Evolutionary conservation across 2,888 invertebrate genomes (phyloP).

Genomic region (Euplexia lucipara): DNA sequence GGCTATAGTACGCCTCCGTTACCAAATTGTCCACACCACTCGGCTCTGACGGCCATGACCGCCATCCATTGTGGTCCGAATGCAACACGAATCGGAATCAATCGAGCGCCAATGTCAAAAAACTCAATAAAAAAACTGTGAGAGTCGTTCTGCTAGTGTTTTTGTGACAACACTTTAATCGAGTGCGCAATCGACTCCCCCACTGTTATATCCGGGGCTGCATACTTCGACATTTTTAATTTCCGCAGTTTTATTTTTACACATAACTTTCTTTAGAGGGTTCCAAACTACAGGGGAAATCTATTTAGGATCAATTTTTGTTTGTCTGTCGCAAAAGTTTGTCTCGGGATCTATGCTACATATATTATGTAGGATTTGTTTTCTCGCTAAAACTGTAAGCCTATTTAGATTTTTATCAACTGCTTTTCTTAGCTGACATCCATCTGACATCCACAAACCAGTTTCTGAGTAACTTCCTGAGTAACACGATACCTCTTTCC

Average conservation of each 20-base stretch:
- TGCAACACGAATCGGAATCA: slow-evolving; percentile 81
- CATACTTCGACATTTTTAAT: slow-evolving; percentile 64
- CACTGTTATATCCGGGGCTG: slow-evolving; percentile 65
- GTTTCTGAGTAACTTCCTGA: too few species aligned
- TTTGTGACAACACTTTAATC: slow-evolving; percentile 79
- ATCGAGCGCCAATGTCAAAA: slow-evolving; percentile 82
- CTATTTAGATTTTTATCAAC: too few species aligned
- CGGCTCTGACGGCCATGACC: slow-evolving; percentile 81
- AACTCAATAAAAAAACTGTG: slow-evolving; percentile 84
- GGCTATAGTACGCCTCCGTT: slow-evolving; percentile 61
- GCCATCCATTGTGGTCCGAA: slow-evolving; percentile 77
- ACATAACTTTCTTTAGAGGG: background rate
- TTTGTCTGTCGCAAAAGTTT: too few species aligned
- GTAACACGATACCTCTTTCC: too few species aligned
- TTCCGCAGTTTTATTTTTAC: slow-evolving; percentile 50
- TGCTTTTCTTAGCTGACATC: too few species aligned
- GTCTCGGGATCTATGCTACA: too few species aligned
- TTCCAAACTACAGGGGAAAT: background rate
- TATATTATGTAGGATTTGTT: too few species aligned
- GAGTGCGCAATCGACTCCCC: slow-evolving; percentile 74
- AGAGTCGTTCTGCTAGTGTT: slow-evolving; percentile 78
- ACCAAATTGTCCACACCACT: slow-evolving; percentile 77
- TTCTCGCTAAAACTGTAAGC: too few species aligned
- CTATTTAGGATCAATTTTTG: background rate
- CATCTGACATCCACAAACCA: too few species aligned